Evolutionary conservation across 2,888 invertebrate species (phyloP), one percentile per base, ranked within the genome.

Genomic region (Orthonevra nobilis): DNA sequence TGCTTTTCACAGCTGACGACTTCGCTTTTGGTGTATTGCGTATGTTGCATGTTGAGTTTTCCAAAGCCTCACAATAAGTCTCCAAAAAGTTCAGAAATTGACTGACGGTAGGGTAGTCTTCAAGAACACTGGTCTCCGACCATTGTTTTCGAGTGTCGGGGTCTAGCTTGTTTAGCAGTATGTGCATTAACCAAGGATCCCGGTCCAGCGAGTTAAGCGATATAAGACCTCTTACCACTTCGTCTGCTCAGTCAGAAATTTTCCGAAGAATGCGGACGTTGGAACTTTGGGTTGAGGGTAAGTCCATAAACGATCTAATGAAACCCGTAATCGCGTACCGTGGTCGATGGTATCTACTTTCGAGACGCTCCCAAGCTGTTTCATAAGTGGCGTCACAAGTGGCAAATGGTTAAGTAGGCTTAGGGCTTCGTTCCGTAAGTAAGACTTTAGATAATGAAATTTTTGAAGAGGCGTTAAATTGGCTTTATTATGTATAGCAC

Each of bases 271-370:
- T 12, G 7, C 23, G 14, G 14, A 26, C 44, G 44, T 44, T 26
- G 1, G 44, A 9, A 0, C 3, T 28, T 26, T 46, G 12, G 14
- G 15, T 28, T 26, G 46, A 28, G 28, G 26, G 28, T 15, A 46
- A 46, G 5, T 46, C 46, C 26, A 28, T 46, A 15, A 46, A 46
- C 14, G 46, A 46, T 15, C 46, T 12, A 28, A 46, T 46, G 15
- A 28, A 46, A 28, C 15, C 26, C 12, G 12, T 26, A 26, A 44
- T 44, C 14, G 26, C 44, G 15, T 44, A 15, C 44, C 23, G 26
- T 14, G 44, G 44, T 14, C 44, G 30, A 20, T 42, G 10, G 32
- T 58, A 32, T 4, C 58, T 10, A 23, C 32, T 30, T 2, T 20
- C 38, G 19, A n/a, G n/a, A 15, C 32, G 17, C 1, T 10, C 32